Evolutionary conservation across 2,888 invertebrate species (phyloP).

Genomic region (Bugulina stolonifera): DNA sequence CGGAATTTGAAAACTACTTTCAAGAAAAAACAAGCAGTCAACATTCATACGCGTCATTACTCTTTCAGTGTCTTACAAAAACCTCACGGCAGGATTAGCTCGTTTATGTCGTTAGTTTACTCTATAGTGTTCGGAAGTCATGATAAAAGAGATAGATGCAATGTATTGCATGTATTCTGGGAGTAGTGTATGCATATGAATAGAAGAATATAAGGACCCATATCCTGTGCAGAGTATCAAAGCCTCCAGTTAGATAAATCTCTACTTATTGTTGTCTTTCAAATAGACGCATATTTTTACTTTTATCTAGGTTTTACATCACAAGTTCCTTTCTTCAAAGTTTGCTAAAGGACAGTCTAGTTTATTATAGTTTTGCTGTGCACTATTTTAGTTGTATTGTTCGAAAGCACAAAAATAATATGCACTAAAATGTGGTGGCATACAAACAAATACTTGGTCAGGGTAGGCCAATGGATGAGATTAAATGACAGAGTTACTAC

Average conservation of each 20-base stretch:
- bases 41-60: neutral
- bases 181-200: neutral
- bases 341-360: no score
- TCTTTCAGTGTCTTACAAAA: neutral
- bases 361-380: no score
- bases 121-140: neutral
- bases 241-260: neutral
- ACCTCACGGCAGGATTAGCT: no score
- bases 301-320: neutral
- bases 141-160: neutral
- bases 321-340: no score
- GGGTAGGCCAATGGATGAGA: no score
- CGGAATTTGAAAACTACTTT: conserved; percentile 10
- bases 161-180: no score
- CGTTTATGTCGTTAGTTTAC: no score
- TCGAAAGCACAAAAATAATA: no score
- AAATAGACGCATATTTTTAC: neutral
- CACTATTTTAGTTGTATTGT: no score
- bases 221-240: neutral
- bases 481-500: no score
- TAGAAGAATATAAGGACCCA: neutral
- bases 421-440: no score
- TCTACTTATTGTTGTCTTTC: neutral
- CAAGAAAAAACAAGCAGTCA: conserved; percentile 24
- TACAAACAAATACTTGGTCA: no score